phyloP scores from a whole-genome alignment of 2,888 invertebrate genomes.

The Ceraclea dissimilis region DNA sequence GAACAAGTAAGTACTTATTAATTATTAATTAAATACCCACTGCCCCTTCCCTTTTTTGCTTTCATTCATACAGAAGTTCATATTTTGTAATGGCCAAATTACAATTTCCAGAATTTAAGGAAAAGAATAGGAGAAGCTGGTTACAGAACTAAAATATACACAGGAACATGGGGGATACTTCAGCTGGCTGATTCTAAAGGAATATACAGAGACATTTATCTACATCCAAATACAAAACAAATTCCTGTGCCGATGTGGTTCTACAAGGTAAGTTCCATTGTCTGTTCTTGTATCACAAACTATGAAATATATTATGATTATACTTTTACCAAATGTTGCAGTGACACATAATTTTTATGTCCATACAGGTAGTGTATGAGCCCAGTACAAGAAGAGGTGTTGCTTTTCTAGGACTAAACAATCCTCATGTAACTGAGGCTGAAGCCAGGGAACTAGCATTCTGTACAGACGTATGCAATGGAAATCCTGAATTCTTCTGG shows the following conservation, averaged over 20 bases:
- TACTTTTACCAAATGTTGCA: too few species aligned
- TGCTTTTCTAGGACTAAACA: conserved; percentile 56
- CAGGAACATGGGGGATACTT: conserved; percentile 53
- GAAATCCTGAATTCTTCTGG: conserved; percentile 54
- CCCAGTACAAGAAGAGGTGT: conserved; percentile 42
- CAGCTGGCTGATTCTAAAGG: conserved; percentile 47
- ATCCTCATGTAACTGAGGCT: conserved; percentile 46
- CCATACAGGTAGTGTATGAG: conserved; percentile 47
- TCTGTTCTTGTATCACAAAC: too few species aligned
- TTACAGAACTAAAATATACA: conserved; percentile 44
- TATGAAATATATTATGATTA: too few species aligned
- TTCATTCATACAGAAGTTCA: too few species aligned
- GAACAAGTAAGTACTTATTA: conserved; percentile 34
- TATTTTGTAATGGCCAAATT: too few species aligned
- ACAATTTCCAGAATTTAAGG: conserved; percentile 33
- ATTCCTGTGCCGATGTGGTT: conserved; percentile 41
- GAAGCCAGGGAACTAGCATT: conserved; percentile 41
- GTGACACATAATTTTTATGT: too few species aligned
- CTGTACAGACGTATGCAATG: conserved; percentile 46
- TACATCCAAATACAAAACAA: conserved; percentile 36
- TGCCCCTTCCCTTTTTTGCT: too few species aligned
- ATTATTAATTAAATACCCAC: too few species aligned
- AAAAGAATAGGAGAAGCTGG: conserved; percentile 36
- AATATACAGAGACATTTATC: conserved; percentile 38
- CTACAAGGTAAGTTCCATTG: conserved; percentile 35